Base-by-base conservation (phyloP, 2,797 vertebrate species). In the Huso huso region DNA sequence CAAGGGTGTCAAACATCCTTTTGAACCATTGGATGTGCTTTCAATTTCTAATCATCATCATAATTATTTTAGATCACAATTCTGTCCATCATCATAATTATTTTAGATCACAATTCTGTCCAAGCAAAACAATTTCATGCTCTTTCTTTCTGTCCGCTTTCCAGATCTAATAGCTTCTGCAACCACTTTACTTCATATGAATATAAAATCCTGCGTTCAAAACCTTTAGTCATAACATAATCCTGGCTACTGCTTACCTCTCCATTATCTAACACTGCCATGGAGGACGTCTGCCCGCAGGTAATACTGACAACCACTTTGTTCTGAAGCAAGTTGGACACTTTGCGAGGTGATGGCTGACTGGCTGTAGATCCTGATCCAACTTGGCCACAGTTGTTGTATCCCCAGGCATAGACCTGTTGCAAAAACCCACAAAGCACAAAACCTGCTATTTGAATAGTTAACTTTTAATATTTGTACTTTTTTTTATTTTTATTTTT, bases 301-400 rank as follows among this genome's bases (percentile, higher is more conserved):
- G 93, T 85, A 69, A 99, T 92, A 65, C 87, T 73, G 66, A 96
- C 86, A 0, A 90, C 92, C 71, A 84, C 80, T 81, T 95, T 98
- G 75, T 84, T 91, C 76, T 95, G 92, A 70, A 99, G 86, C 77
- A 89, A 93, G 83, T 87, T 91, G 0, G 92, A 91, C 66, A 99
- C 94, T 73, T 86, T 89, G 2, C 95, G 91, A 57, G 96, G 96
- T 6, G 92, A 92, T 59, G 93, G 91, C 78, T 98, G 95, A 79
- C 95, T 98, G 1, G 94, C 91, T 1, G 95, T 98, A 75, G 95
- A 96, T 75, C 95, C 96, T 11, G 95, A 96, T 64, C 96, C 96
- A 76, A 99, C 93, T 68, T 98, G 96, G 70, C 96, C 96, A 71
- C 94, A 98, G 86, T 98, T 98, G 72, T 98, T 99, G 79, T 96